Conservation (phyloP, 92 coral and sea anemone genomes). For the Heteractis magnifica region DNA sequence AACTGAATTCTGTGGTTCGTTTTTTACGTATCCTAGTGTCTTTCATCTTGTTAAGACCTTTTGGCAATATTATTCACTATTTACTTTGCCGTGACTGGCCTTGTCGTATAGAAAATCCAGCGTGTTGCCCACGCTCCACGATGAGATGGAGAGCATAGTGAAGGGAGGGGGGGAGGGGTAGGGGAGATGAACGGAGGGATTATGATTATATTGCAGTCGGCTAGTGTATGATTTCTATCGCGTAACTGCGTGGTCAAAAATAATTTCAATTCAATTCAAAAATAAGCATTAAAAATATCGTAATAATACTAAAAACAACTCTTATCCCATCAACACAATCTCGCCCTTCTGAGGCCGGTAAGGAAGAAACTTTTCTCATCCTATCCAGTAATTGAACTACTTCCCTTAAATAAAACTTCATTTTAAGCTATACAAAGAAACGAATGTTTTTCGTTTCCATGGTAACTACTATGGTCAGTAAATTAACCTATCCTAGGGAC, state of each 20-base stretch:
- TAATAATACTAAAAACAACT: neutral
- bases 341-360: neutral
- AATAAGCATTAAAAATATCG: conserved; percentile 1
- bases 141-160: neutral
- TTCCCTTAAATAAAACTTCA: neutral
- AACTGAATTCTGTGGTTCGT: too few species aligned
- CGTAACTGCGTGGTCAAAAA: neutral
- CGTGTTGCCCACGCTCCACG: too few species aligned
- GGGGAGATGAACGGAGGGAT: too few species aligned
- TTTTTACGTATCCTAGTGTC: too few species aligned
- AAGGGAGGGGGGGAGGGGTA: neutral
- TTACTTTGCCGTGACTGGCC: too few species aligned
- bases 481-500: neutral
- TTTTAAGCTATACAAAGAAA: neutral
- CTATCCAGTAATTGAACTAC: neutral
- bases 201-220: too few species aligned
- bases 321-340: neutral
- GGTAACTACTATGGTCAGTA: neutral
- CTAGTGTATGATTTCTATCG: neutral
- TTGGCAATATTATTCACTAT: too few species aligned
- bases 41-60: too few species aligned
- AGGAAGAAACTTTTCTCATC: neutral
- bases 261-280: neutral
- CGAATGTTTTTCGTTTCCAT: neutral
- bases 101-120: too few species aligned